Evolutionary conservation across 2,113 vertebrate species (phyloP), one percentile per base, ranked within the genome.

Genomic region (Lutjanus erythropterus): DNA sequence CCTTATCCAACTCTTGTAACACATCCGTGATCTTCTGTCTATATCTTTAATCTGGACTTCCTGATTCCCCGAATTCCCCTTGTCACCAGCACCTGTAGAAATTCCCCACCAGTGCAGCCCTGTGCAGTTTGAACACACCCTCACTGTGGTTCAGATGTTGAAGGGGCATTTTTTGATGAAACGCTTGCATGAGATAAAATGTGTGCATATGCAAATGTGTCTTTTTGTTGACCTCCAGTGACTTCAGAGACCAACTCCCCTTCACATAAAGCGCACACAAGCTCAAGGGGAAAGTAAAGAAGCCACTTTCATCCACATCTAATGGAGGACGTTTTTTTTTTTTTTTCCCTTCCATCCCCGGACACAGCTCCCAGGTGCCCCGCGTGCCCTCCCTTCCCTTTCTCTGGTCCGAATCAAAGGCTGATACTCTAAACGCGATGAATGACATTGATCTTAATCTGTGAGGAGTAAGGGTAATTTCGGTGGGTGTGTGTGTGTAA

Each of bases 361-460:
- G n/a, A 85, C 90, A 88, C 91, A 83, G 70, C 83, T 91, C 86
- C 88, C 91, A 89, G 93, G 91, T 95, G 77, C 86, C 83, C 86
- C 18, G 2, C 25, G 64, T 77, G 78, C 85, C 83, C 88, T 87
- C 86, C 75, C 83, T 83, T 91, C 87, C 89, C 93, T 95, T 95
- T 92, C 94, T 95, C 89, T 80, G 93, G 93, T 95, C 90, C 94
- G 94, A 93, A 90, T 78, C 91, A 95, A 95, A 95, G 93, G 91
- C 93, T 89, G 88, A 94, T 94, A 92, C 88, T 93, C 91, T 91
- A 93, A 89, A 91, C 87, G 76, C 78, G 85, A 89, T 87, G 92
- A 95, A 90, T 92, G 92, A 92, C 91, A 95, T 94, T 94, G 92
- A 95, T 95, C 95, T 94, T 93, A 93, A 93, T 92, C 92, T 92